A percentile compares a stretch with the other conserved stretches of the same genome.
Evolutionary conservation across 2,797 vertebrate species (phyloP).

Genomic region (Tachyglossus aculeatus): DNA sequence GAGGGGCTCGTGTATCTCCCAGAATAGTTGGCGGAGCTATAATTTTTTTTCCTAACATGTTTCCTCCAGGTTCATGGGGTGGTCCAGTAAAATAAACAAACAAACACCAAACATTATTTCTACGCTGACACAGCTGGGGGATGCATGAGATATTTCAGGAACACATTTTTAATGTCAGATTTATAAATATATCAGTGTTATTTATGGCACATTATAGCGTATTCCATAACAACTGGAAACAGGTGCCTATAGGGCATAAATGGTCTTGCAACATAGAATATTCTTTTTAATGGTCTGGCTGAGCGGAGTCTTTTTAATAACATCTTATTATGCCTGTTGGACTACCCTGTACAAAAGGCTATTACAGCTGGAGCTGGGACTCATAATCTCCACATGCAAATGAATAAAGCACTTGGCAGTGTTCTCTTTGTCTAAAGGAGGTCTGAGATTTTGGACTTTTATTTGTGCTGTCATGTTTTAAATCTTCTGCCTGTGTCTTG

Average conservation of each 20-base stretch:
- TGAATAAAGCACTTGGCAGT: slow-evolving; percentile 49
- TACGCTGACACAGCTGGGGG: slow-evolving; percentile 50
- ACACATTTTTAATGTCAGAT: slow-evolving; percentile 63
- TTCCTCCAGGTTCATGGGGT: slow-evolving; percentile 77
- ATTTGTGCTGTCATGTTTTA: slow-evolving; percentile 19
- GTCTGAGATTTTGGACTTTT: slow-evolving; percentile 44
- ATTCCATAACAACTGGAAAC: slow-evolving; percentile 18
- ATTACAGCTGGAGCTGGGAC: slow-evolving; percentile 48
- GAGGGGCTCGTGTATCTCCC: slow-evolving; percentile 90
- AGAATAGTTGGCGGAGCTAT: slow-evolving; percentile 82
- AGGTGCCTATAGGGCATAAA: slow-evolving; percentile 48
- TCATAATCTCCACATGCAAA: slow-evolving; percentile 60
- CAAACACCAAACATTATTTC: slow-evolving; percentile 74
- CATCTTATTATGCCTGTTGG: slow-evolving; percentile 57
- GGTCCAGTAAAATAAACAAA: slow-evolving; percentile 80
- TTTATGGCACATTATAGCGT: slow-evolving; percentile 33
- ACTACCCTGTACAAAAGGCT: slow-evolving; percentile 29
- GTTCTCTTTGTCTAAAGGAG: slow-evolving; percentile 57
- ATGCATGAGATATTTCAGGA: slow-evolving; percentile 52
- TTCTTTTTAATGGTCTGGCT: slow-evolving; percentile 23
- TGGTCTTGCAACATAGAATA: slow-evolving; percentile 19
- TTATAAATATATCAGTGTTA: slow-evolving; percentile 43
- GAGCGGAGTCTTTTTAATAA: slow-evolving; percentile 13
- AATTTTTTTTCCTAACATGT: slow-evolving; percentile 75
- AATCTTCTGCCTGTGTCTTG: slow-evolving; percentile 9